Evolutionary conservation across 1,140 invertebrate species (phyloP).

Genomic region (Ectropis grisescens): DNA sequence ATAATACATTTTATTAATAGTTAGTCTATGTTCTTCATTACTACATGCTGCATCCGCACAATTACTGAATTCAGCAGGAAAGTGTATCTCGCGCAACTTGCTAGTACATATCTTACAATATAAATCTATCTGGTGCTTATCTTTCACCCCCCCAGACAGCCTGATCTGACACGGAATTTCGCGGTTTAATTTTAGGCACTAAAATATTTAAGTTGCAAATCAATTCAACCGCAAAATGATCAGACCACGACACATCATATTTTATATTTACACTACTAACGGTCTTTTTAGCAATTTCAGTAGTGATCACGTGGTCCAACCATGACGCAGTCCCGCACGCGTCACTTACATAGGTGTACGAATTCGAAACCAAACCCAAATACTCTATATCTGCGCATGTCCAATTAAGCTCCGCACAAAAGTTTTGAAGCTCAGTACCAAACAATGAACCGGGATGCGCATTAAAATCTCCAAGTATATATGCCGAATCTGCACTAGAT

Average conservation of each 20-base stretch:
- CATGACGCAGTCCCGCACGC: slow-evolving; percentile 1
- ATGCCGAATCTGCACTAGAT: not conserved
- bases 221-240: not conserved
- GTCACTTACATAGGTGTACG: slow-evolving; percentile 7
- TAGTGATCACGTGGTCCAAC: slow-evolving; percentile 4
- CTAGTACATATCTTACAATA: slow-evolving; percentile 9
- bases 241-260: slow-evolving; percentile 1
- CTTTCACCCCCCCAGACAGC: slow-evolving; percentile 9
- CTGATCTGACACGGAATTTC: too few relatives aligned
- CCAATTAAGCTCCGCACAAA: not conserved
- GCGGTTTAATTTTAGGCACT: too few relatives aligned
- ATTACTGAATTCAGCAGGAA: slow-evolving; percentile 7
- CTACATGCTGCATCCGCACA: too few relatives aligned
- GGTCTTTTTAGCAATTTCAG: not conserved
- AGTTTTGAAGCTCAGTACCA: not conserved
- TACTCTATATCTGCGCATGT: not conserved
- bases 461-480: slow-evolving; percentile 5
- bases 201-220: not conserved
- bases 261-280: not conserved
- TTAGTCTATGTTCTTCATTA: too few relatives aligned
- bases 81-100: slow-evolving; percentile 3
- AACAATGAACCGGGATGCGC: not conserved
- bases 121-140: not conserved
- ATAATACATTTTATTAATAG: too few relatives aligned
- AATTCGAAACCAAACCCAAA: not conserved